phyloP scores from a whole-genome alignment of 1,140 invertebrate species.

The Planococcus citri region DNA sequence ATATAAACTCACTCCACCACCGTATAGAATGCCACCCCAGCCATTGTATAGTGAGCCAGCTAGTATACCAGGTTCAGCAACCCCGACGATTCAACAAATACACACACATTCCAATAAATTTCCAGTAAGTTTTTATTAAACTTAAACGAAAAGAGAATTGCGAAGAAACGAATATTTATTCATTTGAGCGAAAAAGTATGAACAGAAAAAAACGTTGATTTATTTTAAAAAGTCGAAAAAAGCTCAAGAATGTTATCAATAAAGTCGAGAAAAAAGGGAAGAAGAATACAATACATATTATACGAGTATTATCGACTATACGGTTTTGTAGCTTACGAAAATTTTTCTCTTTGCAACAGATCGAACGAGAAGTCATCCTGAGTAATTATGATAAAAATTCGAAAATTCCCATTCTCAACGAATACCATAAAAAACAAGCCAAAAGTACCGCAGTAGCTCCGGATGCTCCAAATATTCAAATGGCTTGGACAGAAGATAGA shows the following conservation, averaged over 20 bases:
- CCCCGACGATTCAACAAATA: conserved; percentile 41
- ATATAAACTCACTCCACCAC: conserved; percentile 31
- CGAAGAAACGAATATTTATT: too few relatives aligned
- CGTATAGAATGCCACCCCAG: conserved; percentile 39
- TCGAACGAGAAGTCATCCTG: conserved; percentile 57
- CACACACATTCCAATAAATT: conserved; percentile 67
- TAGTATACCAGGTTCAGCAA: conserved; percentile 34
- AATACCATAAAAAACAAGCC: conserved; percentile 47
- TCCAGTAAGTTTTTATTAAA: conserved; percentile 45
- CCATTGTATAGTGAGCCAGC: conserved; percentile 36
- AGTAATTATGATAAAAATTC: conserved; percentile 56
- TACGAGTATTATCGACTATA: too few relatives aligned
- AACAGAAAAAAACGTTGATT: too few relatives aligned
- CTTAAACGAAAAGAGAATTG: too few relatives aligned
- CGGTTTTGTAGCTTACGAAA: too few relatives aligned
- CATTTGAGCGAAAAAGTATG: too few relatives aligned
- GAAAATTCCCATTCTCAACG: conserved; percentile 58
- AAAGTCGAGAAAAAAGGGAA: too few relatives aligned
- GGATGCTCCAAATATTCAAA: conserved; percentile 53
- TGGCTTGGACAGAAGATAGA: conserved; percentile 40
- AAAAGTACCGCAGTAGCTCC: conserved; percentile 47
- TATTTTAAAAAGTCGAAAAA: too few relatives aligned
- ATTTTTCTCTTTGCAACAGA: too few relatives aligned
- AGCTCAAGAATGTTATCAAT: too few relatives aligned
- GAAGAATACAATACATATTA: too few relatives aligned